These are phyloP conservation scores for Pseudomugil gertrudae DNA, from an alignment of 2,797 vertebrate species.

Conservation along the genomic window DNA sequence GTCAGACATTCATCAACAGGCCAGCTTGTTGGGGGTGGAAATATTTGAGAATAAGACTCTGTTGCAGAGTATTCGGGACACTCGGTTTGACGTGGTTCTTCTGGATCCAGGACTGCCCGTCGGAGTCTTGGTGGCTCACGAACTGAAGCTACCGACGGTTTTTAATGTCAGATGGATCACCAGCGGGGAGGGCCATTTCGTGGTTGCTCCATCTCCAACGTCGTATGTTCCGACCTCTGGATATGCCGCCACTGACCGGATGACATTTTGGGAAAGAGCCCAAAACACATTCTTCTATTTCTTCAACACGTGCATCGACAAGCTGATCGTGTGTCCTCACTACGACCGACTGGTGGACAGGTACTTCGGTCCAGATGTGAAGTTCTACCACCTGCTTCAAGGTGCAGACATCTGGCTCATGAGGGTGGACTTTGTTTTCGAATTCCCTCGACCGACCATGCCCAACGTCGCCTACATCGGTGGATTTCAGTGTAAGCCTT, in stretches of 20 bases:
- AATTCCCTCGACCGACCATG: constrained; percentile 83
- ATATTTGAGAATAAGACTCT: constrained; percentile 76
- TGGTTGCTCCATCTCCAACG: constrained; percentile 74
- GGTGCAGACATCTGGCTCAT: constrained; percentile 81
- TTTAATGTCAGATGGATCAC: constrained; percentile 77
- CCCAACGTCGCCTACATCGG: constrained; percentile 83
- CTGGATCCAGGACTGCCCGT: constrained; percentile 74
- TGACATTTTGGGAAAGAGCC: constrained; percentile 73
- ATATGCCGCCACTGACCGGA: constrained; percentile 45
- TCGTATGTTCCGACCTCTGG: constrained; percentile 76
- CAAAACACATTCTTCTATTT: constrained; percentile 64
- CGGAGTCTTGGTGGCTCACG: constrained; percentile 77
- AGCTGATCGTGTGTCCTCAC: constrained; percentile 51
- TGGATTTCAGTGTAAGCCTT: constrained; percentile 81
- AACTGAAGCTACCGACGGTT: constrained; percentile 74
- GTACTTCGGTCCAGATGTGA: constrained; percentile 75
- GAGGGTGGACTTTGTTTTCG: constrained; percentile 83
- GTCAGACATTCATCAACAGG: constrained; percentile 63
- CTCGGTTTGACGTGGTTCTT: constrained; percentile 73
- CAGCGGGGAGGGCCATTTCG: constrained; percentile 76
- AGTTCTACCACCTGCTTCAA: constrained; percentile 76
- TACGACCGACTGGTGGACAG: constrained; percentile 66
- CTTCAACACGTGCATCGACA: constrained; percentile 61
- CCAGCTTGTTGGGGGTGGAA: constrained; percentile 66
- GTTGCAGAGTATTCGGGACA: constrained; percentile 66